Percentiles rank a stretch among this genome's conserved stretches.
phyloP scores from a whole-genome alignment of 2,888 invertebrate genomes.

The Tipula helvola region DNA sequence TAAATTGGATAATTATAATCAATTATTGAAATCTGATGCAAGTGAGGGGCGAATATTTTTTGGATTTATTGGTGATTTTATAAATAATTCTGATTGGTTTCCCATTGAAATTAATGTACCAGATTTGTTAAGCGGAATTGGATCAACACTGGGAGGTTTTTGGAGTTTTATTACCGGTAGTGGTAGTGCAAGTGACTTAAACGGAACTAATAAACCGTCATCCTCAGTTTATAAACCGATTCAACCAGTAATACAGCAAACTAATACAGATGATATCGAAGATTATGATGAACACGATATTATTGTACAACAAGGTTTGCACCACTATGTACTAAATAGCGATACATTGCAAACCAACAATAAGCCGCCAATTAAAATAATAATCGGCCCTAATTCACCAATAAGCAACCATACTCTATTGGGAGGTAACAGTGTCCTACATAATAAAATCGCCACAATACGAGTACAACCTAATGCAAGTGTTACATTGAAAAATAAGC shows the following conservation, averaged over 20 bases:
- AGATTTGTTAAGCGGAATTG: slow-evolving; percentile 34
- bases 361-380: not conserved
- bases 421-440: not conserved
- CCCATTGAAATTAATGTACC: slow-evolving; percentile 53
- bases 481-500: not conserved
- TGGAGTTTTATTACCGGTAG: not conserved
- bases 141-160: not conserved
- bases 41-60: slow-evolving; percentile 12
- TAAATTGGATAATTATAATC: not conserved
- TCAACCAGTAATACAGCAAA: not conserved
- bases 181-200: not conserved
- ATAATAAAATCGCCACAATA: not conserved
- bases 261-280: not conserved
- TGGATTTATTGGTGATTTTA: slow-evolving; percentile 5
- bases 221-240: not conserved
- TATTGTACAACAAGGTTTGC: not conserved
- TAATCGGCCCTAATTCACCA: not conserved
- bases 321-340: not conserved
- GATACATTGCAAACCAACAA: not conserved
- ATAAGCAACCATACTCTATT: not conserved
- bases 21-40: not conserved
- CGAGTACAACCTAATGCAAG: not conserved
- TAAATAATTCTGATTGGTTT: slow-evolving; percentile 30
- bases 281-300: not conserved
- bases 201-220: not conserved